phyloP scores from a whole-genome alignment of 2,113 vertebrate species.

The Micromys minutus region DNA sequence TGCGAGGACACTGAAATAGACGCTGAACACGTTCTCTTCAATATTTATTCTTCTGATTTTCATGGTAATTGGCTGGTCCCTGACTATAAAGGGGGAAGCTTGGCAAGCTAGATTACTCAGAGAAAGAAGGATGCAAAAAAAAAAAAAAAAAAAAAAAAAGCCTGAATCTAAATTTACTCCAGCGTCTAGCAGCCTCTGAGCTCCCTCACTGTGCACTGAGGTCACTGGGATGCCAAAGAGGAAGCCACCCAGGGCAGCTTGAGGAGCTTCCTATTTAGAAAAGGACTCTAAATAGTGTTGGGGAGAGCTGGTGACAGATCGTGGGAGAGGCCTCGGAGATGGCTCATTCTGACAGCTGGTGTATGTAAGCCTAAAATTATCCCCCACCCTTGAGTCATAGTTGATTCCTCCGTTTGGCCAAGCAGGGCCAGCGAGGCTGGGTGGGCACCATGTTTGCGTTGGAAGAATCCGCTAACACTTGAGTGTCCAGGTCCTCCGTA shows the following conservation, averaged over 20 bases:
- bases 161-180: slow-evolving; percentile 42
- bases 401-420: neutral
- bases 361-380: slow-evolving; percentile 34
- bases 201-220: neutral
- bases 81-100: slow-evolving; percentile 66
- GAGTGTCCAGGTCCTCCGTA: fast-evolving
- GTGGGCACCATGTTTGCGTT: fast-evolving
- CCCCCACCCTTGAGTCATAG: slow-evolving; percentile 7
- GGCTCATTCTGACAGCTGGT: neutral
- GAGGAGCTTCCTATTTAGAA: neutral
- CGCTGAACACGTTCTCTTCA: slow-evolving; percentile 74
- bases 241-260: neutral
- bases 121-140: slow-evolving; percentile 33
- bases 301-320: neutral
- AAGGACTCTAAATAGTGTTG: neutral
- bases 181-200: neutral
- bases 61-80: slow-evolving; percentile 68
- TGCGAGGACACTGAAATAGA: slow-evolving; percentile 68
- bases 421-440: neutral
- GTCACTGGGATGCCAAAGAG: neutral
- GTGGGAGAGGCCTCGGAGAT: neutral
- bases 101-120: slow-evolving; percentile 64
- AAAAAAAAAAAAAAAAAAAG: neutral
- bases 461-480: fast-evolving
- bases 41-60: slow-evolving; percentile 78